phyloP scores from a whole-genome alignment of 2,797 vertebrate species.

The Centroberyx gerrardi region DNA sequence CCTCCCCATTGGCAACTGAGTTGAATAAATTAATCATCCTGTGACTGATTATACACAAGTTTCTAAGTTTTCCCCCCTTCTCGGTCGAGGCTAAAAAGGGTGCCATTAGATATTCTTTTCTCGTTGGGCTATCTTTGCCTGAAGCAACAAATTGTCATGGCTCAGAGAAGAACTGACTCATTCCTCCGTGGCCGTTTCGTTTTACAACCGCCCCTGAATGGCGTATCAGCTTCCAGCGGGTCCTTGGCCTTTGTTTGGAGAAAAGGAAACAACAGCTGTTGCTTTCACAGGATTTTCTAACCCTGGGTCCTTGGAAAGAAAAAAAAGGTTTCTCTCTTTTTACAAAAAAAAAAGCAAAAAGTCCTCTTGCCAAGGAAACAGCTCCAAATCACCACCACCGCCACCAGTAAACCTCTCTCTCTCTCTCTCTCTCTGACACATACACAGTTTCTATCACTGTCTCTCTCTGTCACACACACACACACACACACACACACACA shows the following conservation, averaged over 20 bases:
- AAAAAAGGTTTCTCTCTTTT: slow-evolving; percentile 74
- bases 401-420: slow-evolving; percentile 59
- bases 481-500: slow-evolving; percentile 9
- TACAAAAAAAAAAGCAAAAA: slow-evolving; percentile 66
- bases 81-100: slow-evolving; percentile 42
- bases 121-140: slow-evolving; percentile 48
- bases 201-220: slow-evolving; percentile 77
- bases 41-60: slow-evolving; percentile 39
- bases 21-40: slow-evolving; percentile 71
- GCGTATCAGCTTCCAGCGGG: slow-evolving; percentile 80
- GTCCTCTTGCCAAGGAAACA: slow-evolving; percentile 83
- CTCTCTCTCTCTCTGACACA: slow-evolving; percentile 44
- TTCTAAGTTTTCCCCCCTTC: slow-evolving; percentile 2
- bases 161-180: slow-evolving; percentile 62
- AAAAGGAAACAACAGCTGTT: slow-evolving; percentile 92
- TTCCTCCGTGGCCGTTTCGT: slow-evolving; percentile 58
- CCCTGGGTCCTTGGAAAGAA: slow-evolving; percentile 80
- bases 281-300: slow-evolving; percentile 93
- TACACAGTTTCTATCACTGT: slow-evolving; percentile 36
- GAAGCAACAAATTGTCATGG: slow-evolving; percentile 61
- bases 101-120: slow-evolving; percentile 55
- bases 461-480: slow-evolving; percentile 2
- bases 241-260: slow-evolving; percentile 80
- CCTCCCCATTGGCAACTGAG: slow-evolving; percentile 63
- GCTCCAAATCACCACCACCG: slow-evolving; percentile 78